A percentile compares a stretch with the other conserved stretches of the same genome.
phyloP scores from a whole-genome alignment of 2,888 invertebrate genomes.

The Cactoblastis cactorum region DNA sequence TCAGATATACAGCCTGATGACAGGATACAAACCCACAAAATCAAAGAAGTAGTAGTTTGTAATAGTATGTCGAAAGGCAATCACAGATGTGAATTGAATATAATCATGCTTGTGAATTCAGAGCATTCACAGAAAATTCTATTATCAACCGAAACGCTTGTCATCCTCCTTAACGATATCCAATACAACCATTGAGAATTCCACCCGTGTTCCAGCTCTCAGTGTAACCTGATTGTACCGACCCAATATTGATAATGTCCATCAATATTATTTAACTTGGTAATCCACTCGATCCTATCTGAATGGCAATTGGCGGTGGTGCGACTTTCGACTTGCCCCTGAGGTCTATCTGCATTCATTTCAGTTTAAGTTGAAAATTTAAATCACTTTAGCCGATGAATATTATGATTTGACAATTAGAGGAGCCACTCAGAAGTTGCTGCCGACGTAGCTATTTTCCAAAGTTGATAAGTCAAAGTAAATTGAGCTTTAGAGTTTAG shows the following conservation, averaged over 20 bases:
- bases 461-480: not conserved
- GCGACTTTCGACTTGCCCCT: not conserved
- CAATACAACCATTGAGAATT: conserved; percentile 26
- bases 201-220: conserved; percentile 15
- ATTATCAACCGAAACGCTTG: not conserved
- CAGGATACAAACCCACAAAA: too few relatives aligned
- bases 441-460: not conserved
- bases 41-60: too few relatives aligned
- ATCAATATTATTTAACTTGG: conserved; percentile 21
- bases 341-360: not conserved
- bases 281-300: not conserved
- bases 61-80: too few relatives aligned
- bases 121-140: not conserved
- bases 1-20: too few relatives aligned
- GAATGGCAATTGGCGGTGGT: not conserved
- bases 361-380: not conserved
- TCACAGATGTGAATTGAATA: too few relatives aligned
- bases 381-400: not conserved
- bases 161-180: conserved; percentile 18
- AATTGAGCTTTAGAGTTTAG: not conserved
- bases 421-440: not conserved
- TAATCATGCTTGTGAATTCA: not conserved
- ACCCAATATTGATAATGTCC: conserved; percentile 29
- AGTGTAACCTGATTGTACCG: conserved; percentile 27
- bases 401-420: not conserved